Evolutionary conservation across 2,888 invertebrate species (phyloP), one percentile per base, ranked within the genome.

Genomic region (Leucoma salicis): DNA sequence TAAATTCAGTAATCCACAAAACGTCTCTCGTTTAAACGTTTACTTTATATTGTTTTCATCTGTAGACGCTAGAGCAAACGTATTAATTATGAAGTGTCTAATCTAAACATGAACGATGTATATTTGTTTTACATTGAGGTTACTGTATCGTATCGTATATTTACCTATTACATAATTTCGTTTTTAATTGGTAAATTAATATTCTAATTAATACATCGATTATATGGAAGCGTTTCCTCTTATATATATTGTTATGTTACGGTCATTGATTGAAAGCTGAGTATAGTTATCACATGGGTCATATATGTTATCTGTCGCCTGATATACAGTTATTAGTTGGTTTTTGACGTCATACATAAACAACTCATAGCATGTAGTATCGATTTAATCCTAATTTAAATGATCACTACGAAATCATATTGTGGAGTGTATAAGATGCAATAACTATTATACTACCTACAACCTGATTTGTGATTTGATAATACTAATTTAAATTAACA

Each of bases 271-370:
- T 67, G 59, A 57, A 63, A 67, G 70, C 71, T 67, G 59, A 65
- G 67, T 60, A n/a, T n/a, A n/a, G n/a, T n/a, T n/a, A 59, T 81
- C 78, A 74, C 65, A 71, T 21, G 72, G 79, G 81, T 79, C 79
- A 74, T 64, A n/a, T n/a, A 60, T 16, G 13, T 49, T 74, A 78
- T 78, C 77, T 68, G 55, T 53, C 37, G 58, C 56, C 62, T 59
- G 63, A 66, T 66, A 69, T 64, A 55, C 49, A 47, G 50, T 46
- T 48, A 43, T 55, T 48, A 42, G 52, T 53, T 47, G 48, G 46
- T 46, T 60, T 61, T 63, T 66, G 52, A 47, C 46, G 45, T 50
- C 49, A 54, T 46, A 21, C 43, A 46, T 46, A 47, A n/a, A 55
- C 4, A n/a, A 39, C 31, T 34, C 31, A 35, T 31, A 28, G 34